Conservation (phyloP, 2,888 invertebrate species). For the Galerucella pusilla region DNA sequence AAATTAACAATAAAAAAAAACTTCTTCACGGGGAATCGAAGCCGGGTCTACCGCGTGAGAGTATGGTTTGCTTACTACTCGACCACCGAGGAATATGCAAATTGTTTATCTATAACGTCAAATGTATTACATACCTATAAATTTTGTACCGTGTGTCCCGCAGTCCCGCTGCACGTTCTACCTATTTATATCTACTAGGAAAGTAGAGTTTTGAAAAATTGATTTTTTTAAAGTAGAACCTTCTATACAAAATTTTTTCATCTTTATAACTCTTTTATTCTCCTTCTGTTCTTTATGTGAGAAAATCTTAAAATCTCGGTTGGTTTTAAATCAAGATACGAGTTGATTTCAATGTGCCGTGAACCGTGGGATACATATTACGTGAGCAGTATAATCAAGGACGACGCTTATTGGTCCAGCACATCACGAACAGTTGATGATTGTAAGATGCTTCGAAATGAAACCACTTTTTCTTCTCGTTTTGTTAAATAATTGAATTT, state of each 20-base stretch:
- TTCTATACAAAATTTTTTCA: neutral
- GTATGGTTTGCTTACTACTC: too few species aligned
- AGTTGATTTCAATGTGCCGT: slow-evolving; percentile 19
- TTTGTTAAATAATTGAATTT: too few species aligned
- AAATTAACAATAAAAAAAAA: too few species aligned
- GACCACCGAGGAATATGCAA: too few species aligned
- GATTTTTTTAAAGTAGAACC: neutral
- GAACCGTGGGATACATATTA: slow-evolving; percentile 28
- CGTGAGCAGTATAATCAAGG: slow-evolving; percentile 26
- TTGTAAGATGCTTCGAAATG: slow-evolving; percentile 1
- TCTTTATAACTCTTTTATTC: neutral
- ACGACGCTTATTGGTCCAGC: slow-evolving; percentile 22
- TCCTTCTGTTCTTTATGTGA: slow-evolving; percentile 29
- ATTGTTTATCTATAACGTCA: too few species aligned
- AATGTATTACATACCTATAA: too few species aligned
- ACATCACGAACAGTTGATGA: slow-evolving; percentile 13
- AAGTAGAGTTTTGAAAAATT: too few species aligned
- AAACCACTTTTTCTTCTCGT: neutral
- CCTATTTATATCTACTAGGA: neutral
- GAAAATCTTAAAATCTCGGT: slow-evolving; percentile 27
- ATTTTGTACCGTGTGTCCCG: too few species aligned
- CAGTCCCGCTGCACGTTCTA: too few species aligned
- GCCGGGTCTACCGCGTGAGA: too few species aligned
- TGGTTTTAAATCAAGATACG: slow-evolving; percentile 26
- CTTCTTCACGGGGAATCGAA: too few species aligned